Percentiles rank a stretch among this genome's conserved stretches.
Evolutionary conservation across 2,113 vertebrate genomes (phyloP).

Genomic region (Sturnira hondurensis): DNA sequence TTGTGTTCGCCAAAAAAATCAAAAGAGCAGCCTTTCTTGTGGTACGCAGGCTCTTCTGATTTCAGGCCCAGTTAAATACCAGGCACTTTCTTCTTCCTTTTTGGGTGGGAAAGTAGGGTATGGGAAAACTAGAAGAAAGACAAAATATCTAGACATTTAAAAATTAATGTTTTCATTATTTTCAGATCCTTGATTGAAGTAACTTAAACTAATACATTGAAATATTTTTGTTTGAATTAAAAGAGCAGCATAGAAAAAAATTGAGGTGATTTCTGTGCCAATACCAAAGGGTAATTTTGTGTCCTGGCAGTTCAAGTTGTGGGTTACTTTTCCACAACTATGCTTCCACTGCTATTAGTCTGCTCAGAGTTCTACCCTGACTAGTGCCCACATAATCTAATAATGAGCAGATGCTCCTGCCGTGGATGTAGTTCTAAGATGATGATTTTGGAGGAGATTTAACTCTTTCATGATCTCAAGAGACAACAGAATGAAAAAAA

Average conservation of each 20-base stretch:
- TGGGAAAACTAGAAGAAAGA: neutral
- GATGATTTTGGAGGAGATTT: slow-evolving; percentile 1
- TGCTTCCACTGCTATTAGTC: slow-evolving; percentile 23
- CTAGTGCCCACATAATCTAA: slow-evolving; percentile 49
- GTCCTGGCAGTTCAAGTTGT: slow-evolving; percentile 49
- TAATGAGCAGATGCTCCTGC: slow-evolving; percentile 34
- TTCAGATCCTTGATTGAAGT: slow-evolving; percentile 7
- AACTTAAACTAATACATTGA: slow-evolving; percentile 13
- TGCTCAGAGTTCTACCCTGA: slow-evolving; percentile 20
- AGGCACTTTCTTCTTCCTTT: slow-evolving; percentile 51
- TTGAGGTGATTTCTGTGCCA: neutral
- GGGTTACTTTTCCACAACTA: slow-evolving; percentile 58
- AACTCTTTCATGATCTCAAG: neutral
- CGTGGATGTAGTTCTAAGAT: neutral
- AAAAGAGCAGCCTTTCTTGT: slow-evolving; percentile 49
- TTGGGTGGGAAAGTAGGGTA: neutral
- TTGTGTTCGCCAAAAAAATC: slow-evolving; percentile 55
- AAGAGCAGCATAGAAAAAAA: neutral
- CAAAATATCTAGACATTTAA: neutral
- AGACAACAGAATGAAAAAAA: neutral
- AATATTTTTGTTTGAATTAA: slow-evolving; percentile 15
- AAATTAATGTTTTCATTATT: slow-evolving; percentile 40
- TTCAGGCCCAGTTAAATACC: slow-evolving; percentile 41
- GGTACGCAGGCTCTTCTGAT: slow-evolving; percentile 14
- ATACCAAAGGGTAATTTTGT: slow-evolving; percentile 57